Base-by-base conservation (phyloP, 2,797 vertebrate genomes). In the Chanos chanos region DNA sequence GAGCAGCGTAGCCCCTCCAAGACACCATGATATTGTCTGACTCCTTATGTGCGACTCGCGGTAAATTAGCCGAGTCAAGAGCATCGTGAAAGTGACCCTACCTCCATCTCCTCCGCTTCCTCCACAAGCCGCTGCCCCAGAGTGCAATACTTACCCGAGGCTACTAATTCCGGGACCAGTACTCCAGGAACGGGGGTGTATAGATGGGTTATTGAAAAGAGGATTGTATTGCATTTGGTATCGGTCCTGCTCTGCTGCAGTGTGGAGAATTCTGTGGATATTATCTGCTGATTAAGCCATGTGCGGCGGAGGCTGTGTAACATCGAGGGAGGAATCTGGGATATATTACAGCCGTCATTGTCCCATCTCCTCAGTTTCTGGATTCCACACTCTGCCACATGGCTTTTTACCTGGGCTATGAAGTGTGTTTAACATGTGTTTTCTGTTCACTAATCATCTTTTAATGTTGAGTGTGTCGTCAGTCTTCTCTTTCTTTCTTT, bases 331-430 rank as follows among this genome's bases (percentile, higher is more conserved):
- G n/a, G n/a, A 57, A 19, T 33, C 39, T 7, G 8, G 57, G 28
- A 16, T 13, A 19, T 12, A 13, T 28, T 43, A 12, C 7, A 2
- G n/a, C 27, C 55, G 55, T 30, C 43, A 41, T 55, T 30, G 57
- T 57, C 36, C 16, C 28, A 52, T 16, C 21, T 19, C 9, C 18
- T 71, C 43, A 58, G 61, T 70, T 45, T 18, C 19, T 19, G 61
- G 56, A 61, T 37, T 28, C 39, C 37, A 48, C 12, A 1, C 10
- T 30, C 6, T 19, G 24, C 22, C 19, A 24, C 30, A 43, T 19
- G 28, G 22, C 27, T 47, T 4, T n/a, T n/a, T n/a, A n/a, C n/a
- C n/a, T n/a, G n/a, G n/a, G n/a, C n/a, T n/a, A n/a, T n/a, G n/a
- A n/a, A n/a, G n/a, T n/a, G n/a, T n/a, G n/a, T n/a, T n/a, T n/a